Evolutionary conservation across 2,888 invertebrate species (phyloP), one percentile per base, ranked within the genome.

Genomic region (Tolmerus cingulatus): DNA sequence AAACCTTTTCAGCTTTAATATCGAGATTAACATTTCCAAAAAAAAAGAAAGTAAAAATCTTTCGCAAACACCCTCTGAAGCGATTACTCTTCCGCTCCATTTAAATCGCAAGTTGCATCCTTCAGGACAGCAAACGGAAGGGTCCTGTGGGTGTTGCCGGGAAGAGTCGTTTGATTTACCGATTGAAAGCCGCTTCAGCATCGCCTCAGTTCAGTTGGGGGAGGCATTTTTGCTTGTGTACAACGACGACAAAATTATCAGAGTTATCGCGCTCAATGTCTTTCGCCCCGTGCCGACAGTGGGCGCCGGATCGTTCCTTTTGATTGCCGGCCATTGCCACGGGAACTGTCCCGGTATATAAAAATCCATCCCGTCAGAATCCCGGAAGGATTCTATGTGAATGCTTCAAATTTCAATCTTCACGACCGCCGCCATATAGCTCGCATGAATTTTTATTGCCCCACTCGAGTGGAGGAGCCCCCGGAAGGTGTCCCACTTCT

Each of bases 351-450:
- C 34, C 27, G 27, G 40, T n/a, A 37, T 66, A 66, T 66, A 19
- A 27, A 34, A 23, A 66, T 23, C 1, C 27, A 23, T 0, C 23
- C 12, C 12, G 27, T 16, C 43, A 46, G 23, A 12, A 66, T 23
- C n/a, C 51, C n/a, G 12, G 66, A 66, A 66, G 23, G 66, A 66
- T 66, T 66, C 40, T 34, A 34, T 76, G 76, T n/a, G 37, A 76
- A 76, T 30, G 19, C 37, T 76, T 76, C 76, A 76, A 76, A 76
- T 76, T 76, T 76, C 76, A 76, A 76, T 76, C 76, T 76, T 37
- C n/a, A 5, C 12, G n/a, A 76, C 19, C 19, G 66, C 76, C 16
- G n/a, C 76, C 76, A 34, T 40, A 40, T n/a, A n/a, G 76, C 76
- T 76, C 34, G 37, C 34, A 76, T 76, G 76, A 76, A 76, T 76